phyloP scores from a whole-genome alignment of 2,797 vertebrate species.

The Myotis pilosus region DNA sequence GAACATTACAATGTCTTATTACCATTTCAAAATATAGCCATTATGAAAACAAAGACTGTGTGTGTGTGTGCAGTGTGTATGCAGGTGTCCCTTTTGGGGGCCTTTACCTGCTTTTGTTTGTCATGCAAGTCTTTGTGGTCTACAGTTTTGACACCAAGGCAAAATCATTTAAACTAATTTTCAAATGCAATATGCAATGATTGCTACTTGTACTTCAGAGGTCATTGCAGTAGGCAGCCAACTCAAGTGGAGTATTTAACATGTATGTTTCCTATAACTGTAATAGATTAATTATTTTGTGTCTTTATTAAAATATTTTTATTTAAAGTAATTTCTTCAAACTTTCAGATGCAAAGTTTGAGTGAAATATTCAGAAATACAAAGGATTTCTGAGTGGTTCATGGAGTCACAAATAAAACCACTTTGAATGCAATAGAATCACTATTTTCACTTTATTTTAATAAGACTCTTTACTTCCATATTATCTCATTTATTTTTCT shows the following conservation, averaged over 20 bases:
- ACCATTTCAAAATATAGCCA: constrained; percentile 15
- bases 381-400: constrained; percentile 38
- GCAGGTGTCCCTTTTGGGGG: not conserved
- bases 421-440: constrained; percentile 41
- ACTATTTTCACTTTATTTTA: constrained; percentile 34
- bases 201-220: constrained; percentile 26
- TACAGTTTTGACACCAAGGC: not conserved
- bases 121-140: not conserved
- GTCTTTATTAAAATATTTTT: constrained; percentile 68
- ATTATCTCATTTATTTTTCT: not conserved
- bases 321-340: constrained; percentile 77
- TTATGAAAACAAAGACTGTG: not conserved
- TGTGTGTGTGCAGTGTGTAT: no score
- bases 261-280: not conserved
- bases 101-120: not conserved
- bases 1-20: not conserved
- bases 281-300: not conserved
- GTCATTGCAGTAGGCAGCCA: not conserved
- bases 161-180: not conserved
- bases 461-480: not conserved
- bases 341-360: constrained; percentile 69
- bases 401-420: not conserved
- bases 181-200: not conserved
- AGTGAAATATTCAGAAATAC: constrained; percentile 45
- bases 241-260: not conserved